phyloP scores from a whole-genome alignment of 1,140 invertebrate species.

The Harpegnathos saltator region DNA sequence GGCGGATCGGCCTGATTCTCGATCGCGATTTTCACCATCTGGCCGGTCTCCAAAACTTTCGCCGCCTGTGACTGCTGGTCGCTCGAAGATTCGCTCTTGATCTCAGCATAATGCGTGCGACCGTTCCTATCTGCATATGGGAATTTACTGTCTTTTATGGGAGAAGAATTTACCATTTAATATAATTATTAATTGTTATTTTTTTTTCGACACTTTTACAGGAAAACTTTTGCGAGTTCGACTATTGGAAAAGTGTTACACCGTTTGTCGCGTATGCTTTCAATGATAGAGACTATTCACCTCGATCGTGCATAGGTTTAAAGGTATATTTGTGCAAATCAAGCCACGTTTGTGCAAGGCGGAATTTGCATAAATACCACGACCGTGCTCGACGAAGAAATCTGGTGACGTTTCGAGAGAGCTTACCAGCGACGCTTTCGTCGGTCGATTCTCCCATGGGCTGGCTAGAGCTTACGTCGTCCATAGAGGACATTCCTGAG shows the following conservation, averaged over 20 bases:
- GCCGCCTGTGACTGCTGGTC: conserved; percentile 25
- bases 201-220: not conserved
- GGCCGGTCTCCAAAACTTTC: conserved; percentile 68
- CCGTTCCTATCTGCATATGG: conserved; percentile 56
- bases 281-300: no score
- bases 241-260: not conserved
- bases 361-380: conserved; percentile 45
- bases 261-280: not conserved
- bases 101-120: conserved; percentile 43
- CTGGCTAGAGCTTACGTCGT: not conserved
- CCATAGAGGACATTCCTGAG: not conserved
- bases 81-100: conserved; percentile 46
- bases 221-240: not conserved
- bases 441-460: not conserved
- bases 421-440: conserved; percentile 24
- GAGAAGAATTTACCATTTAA: not conserved
- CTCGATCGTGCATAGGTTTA: not conserved
- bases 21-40: conserved; percentile 68
- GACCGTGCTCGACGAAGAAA: conserved; percentile 24
- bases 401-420: conserved; percentile 29
- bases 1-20: conserved; percentile 56
- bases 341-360: conserved; percentile 13
- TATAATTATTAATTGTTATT: not conserved
- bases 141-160: no score
- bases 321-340: conserved; percentile 21